These are phyloP conservation scores for Corythucha ciliata DNA, from an alignment of 2,888 invertebrate genomes.

Conservation along the genomic window DNA sequence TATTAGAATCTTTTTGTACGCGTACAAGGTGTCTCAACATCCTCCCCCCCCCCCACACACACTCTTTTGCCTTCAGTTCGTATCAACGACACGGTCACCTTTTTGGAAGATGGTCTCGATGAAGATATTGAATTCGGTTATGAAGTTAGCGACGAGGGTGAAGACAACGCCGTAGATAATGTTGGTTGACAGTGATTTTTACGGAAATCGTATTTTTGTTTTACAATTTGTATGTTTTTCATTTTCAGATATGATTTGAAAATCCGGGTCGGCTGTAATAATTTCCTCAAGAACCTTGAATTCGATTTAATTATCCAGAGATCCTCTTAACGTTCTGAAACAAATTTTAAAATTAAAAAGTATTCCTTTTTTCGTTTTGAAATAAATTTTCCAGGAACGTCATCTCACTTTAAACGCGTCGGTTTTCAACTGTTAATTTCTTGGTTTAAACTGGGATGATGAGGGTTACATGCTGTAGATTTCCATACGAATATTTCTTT, in stretches of 20 bases:
- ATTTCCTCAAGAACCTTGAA: conserved; percentile 20
- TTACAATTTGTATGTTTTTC: conserved; percentile 1
- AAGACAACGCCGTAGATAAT: conserved; percentile 52
- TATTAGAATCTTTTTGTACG: conserved; percentile 2
- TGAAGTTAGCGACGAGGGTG: conserved; percentile 84
- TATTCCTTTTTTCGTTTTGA: too few relatives aligned
- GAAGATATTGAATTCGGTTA: conserved; percentile 96
- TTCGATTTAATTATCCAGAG: too few relatives aligned
- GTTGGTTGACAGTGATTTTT: conserved; percentile 40
- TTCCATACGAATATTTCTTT: too few relatives aligned
- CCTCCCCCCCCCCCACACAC: neutral
- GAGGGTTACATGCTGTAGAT: too few relatives aligned
- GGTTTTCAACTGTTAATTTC: too few relatives aligned
- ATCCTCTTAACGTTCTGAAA: too few relatives aligned
- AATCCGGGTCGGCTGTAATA: conserved; percentile 15
- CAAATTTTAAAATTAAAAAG: too few relatives aligned
- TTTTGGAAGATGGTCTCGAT: conserved; percentile 88
- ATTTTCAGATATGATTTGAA: conserved; percentile 23
- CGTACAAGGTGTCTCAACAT: neutral
- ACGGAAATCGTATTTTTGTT: too few relatives aligned
- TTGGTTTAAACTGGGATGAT: too few relatives aligned
- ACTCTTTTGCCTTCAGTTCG: conserved; percentile 60
- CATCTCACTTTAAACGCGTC: too few relatives aligned
- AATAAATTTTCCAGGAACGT: too few relatives aligned
- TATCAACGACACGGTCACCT: conserved; percentile 92